A percentile compares a stretch with the other conserved stretches of the same genome.
phyloP scores from a whole-genome alignment of 2,888 invertebrate genomes.

The Amaurobius ferox region DNA sequence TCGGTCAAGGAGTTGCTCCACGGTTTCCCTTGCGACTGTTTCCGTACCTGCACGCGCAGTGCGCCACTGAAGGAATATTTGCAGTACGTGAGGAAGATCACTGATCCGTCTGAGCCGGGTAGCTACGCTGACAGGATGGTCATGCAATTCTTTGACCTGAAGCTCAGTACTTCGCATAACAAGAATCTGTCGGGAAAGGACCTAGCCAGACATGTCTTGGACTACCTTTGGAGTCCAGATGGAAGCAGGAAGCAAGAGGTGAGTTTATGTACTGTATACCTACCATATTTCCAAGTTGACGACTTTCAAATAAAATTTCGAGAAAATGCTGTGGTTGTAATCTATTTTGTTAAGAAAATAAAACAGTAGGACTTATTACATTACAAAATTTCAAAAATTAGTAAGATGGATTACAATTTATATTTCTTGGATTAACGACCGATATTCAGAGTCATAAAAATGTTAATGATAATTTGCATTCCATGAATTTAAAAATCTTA shows the following conservation, averaged over 20 bases:
- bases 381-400: too few relatives aligned
- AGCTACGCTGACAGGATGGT: conserved; percentile 38
- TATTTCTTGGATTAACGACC: too few relatives aligned
- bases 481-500: too few relatives aligned
- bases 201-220: conserved; percentile 44
- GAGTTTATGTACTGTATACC: not conserved
- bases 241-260: conserved; percentile 38
- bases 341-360: too few relatives aligned
- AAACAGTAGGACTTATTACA: too few relatives aligned
- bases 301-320: too few relatives aligned
- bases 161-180: conserved; percentile 22
- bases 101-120: conserved; percentile 41
- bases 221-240: conserved; percentile 47
- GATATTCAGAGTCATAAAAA: too few relatives aligned
- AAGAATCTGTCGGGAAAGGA: conserved; percentile 38
- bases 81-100: conserved; percentile 70
- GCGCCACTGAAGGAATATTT: conserved; percentile 70
- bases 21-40: conserved; percentile 75
- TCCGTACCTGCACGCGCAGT: conserved; percentile 72
- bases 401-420: too few relatives aligned
- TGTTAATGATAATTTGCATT: too few relatives aligned
- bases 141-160: conserved; percentile 57
- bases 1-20: conserved; percentile 73
- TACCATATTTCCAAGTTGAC: too few relatives aligned
- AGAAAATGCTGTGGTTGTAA: too few relatives aligned